These are phyloP conservation scores for Otocyon megalotis DNA, from an alignment of 2,113 vertebrate species.

Conservation along the genomic window DNA sequence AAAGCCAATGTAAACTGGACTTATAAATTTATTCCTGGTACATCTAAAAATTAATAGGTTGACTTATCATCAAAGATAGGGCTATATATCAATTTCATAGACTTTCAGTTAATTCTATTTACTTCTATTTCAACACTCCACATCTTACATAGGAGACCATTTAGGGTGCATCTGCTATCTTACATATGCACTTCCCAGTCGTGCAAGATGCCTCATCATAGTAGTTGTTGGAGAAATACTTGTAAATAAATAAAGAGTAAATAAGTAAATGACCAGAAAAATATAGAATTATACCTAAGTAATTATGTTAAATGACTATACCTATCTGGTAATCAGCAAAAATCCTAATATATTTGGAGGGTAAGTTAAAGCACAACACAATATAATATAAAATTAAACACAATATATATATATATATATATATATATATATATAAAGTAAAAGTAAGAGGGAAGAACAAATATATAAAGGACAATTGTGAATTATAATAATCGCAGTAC, in stretches of 20 bases:
- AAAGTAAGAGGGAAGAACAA: not conserved
- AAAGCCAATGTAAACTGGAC: not conserved
- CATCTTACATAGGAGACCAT: not conserved
- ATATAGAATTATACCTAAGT: not conserved
- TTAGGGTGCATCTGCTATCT: not conserved
- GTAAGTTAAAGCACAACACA: not conserved
- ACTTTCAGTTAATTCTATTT: constrained; percentile 21
- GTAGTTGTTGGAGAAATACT: not conserved
- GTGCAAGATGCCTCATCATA: not conserved
- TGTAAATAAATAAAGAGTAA: not conserved
- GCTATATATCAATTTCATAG: not conserved
- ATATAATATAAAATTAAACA: not conserved
- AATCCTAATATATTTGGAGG: not conserved
- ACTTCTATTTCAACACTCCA: not conserved
- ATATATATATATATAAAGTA: not conserved
- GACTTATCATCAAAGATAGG: not conserved
- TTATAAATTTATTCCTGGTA: not conserved
- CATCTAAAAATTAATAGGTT: not conserved
- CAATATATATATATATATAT: not conserved
- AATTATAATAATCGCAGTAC: not conserved
- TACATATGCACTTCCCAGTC: not conserved
- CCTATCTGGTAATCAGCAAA: not conserved
- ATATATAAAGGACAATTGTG: not conserved
- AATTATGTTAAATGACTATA: not conserved
- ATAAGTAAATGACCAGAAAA: not conserved